These are phyloP conservation scores for Promerops cafer DNA, from an alignment of 2,113 vertebrate species.

Conservation along the genomic window DNA sequence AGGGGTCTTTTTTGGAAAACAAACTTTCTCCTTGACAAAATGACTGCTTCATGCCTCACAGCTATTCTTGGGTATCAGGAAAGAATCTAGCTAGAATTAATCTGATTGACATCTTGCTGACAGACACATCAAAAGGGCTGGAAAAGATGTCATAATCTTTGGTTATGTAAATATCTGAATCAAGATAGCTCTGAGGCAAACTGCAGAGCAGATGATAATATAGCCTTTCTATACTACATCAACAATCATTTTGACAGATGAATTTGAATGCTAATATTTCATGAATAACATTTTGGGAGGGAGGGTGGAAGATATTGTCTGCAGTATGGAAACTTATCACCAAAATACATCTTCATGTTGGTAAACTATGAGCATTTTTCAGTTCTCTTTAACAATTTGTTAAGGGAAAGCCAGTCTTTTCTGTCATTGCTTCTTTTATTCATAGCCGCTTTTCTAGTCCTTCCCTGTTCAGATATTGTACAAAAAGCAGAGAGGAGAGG, in stretches of 20 bases:
- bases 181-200: slow-evolving; percentile 57
- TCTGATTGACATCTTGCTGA: slow-evolving; percentile 60
- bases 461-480: neutral
- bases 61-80: slow-evolving; percentile 49
- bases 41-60: slow-evolving; percentile 40
- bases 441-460: neutral
- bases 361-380: neutral
- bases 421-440: neutral
- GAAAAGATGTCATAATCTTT: slow-evolving; percentile 63
- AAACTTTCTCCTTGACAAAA: slow-evolving; percentile 26
- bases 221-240: slow-evolving; percentile 27
- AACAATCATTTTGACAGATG: slow-evolving; percentile 57
- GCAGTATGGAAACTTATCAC: neutral
- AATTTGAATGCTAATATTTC: slow-evolving; percentile 54
- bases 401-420: neutral
- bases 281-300: slow-evolving; percentile 2
- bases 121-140: slow-evolving; percentile 45
- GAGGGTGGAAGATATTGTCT: neutral
- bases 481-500: neutral
- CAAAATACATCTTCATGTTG: neutral
- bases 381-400: neutral
- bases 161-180: slow-evolving; percentile 66
- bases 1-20: neutral
- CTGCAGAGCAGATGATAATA: slow-evolving; percentile 50
- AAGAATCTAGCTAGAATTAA: slow-evolving; percentile 49